A percentile compares a stretch with the other conserved stretches of the same genome.
phyloP scores from a whole-genome alignment of 1,140 invertebrate species.

The Caenorhabditis remanei region DNA sequence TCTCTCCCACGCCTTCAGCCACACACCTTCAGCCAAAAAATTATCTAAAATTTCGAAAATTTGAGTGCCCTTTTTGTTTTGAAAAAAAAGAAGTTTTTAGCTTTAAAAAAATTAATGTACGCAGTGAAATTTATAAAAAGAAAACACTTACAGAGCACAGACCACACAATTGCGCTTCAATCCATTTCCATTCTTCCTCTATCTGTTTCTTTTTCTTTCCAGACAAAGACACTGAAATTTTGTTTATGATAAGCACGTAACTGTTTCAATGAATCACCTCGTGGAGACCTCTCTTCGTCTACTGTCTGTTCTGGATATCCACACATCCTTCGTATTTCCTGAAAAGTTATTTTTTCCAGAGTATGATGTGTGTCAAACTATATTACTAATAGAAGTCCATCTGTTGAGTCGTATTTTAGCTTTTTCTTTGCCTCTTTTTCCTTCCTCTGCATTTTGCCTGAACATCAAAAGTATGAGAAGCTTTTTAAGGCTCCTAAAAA shows the following conservation, averaged over 20 bases:
- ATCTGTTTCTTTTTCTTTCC: conserved; percentile 10
- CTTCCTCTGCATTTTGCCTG: conserved; percentile 27
- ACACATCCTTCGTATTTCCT: conserved; percentile 21
- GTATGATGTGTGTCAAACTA: too few relatives aligned
- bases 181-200: conserved; percentile 45
- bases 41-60: too few relatives aligned
- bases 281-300: not conserved
- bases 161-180: not conserved
- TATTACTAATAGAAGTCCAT: not conserved
- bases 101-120: not conserved
- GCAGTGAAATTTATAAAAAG: too few relatives aligned
- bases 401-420: conserved; percentile 19
- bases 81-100: conserved; percentile 79
- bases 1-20: too few relatives aligned
- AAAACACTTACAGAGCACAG: not conserved
- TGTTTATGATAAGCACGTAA: not conserved
- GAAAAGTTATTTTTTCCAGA: not conserved
- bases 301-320: not conserved
- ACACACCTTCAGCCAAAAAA: too few relatives aligned
- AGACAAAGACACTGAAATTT: not conserved
- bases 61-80: too few relatives aligned
- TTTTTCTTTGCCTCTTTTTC: conserved; percentile 22
- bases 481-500: too few relatives aligned
- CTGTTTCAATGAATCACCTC: not conserved
- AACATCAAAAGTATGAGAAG: not conserved